Evolutionary conservation across 2,797 vertebrate species (phyloP).

Genomic region (Ctenosaura bakeri): DNA sequence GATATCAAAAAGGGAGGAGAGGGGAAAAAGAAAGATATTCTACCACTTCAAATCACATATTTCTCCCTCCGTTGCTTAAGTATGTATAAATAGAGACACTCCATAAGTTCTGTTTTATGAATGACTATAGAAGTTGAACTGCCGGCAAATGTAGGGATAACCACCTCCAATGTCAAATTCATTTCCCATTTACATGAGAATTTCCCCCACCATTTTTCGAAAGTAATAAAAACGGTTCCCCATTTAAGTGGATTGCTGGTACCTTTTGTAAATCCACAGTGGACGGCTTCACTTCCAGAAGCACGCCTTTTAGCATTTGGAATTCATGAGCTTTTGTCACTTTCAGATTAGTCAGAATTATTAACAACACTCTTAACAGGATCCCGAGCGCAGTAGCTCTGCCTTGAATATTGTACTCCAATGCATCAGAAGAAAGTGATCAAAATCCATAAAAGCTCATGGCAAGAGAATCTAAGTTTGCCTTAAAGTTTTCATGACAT

Average conservation of each 20-base stretch:
- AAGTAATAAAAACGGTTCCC: conserved; percentile 32
- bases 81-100: not conserved
- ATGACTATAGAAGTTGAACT: not conserved
- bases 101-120: not conserved
- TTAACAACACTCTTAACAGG: not conserved
- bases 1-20: conserved; percentile 4
- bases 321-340: not conserved
- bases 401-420: no score
- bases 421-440: not conserved
- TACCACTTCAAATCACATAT: conserved; percentile 27
- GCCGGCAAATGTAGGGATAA: not conserved
- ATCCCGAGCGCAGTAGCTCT: not conserved
- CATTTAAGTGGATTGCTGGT: conserved; percentile 50
- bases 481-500: no score
- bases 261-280: conserved; percentile 37
- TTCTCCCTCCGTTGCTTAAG: not conserved
- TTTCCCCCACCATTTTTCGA: conserved; percentile 44
- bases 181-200: conserved; percentile 60
- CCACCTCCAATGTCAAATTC: not conserved
- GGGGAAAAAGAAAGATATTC: no score
- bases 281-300: not conserved
- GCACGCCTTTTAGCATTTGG: not conserved
- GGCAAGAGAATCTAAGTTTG: no score
- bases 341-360: not conserved
- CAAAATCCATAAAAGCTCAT: no score